phyloP scores from a whole-genome alignment of 2,888 invertebrate species.

The Patella pellucida region DNA sequence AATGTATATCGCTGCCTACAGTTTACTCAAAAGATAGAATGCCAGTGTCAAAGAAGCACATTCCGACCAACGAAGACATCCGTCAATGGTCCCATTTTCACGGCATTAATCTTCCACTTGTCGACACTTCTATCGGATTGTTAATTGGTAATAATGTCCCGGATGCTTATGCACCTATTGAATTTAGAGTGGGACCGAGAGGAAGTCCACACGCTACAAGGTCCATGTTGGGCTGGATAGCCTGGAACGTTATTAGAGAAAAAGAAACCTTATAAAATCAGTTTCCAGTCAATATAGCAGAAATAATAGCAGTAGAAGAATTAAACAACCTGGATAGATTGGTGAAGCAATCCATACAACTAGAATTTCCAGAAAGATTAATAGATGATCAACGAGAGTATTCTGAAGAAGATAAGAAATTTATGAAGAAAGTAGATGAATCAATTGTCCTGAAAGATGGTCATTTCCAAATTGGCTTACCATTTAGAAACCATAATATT shows the following conservation, averaged over 20 bases:
- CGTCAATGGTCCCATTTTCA: slow-evolving; percentile 18
- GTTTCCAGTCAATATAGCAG: too few relatives aligned
- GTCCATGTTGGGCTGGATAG: slow-evolving; percentile 17
- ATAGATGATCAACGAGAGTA: slow-evolving; percentile 13
- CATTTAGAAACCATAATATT: slow-evolving; percentile 8
- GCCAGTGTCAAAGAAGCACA: slow-evolving; percentile 13
- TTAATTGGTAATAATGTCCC: slow-evolving; percentile 19
- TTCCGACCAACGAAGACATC: slow-evolving; percentile 19
- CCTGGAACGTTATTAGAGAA: background rate
- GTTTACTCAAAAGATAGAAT: slow-evolving; percentile 18
- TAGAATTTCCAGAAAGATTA: background rate
- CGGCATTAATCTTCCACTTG: slow-evolving; percentile 5
- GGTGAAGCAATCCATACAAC: background rate
- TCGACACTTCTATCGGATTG: slow-evolving; percentile 20
- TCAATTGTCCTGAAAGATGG: slow-evolving; percentile 16
- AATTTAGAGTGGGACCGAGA: background rate
- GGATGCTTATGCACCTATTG: slow-evolving; percentile 18
- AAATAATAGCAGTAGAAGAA: too few relatives aligned
- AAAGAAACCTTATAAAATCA: too few relatives aligned
- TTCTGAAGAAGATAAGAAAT: slow-evolving; percentile 22
- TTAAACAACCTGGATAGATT: background rate
- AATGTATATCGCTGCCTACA: background rate
- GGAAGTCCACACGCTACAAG: slow-evolving; percentile 19
- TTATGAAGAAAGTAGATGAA: slow-evolving; percentile 18
- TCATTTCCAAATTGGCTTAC: slow-evolving; percentile 22